These are phyloP conservation scores for Rhopalosiphum padi DNA, from an alignment of 1,140 invertebrate genomes.

Conservation along the genomic window DNA sequence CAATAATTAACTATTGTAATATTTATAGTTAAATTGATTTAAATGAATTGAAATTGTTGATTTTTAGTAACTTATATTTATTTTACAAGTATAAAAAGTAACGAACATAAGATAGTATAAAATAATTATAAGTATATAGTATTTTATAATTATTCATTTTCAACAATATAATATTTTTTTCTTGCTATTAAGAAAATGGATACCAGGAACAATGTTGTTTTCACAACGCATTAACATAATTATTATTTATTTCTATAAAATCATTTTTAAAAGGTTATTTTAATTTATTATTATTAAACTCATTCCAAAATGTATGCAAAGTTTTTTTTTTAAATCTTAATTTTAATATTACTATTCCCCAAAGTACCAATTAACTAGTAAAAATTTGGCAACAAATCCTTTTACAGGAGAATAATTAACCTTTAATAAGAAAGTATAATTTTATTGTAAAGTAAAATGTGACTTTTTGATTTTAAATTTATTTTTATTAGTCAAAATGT, in stretches of 20 bases:
- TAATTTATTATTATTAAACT: neutral
- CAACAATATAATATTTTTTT: neutral
- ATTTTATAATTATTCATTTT: neutral
- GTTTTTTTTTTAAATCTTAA: neutral
- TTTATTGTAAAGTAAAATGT: neutral
- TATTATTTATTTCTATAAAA: constrained; percentile 2
- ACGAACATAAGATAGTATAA: neutral
- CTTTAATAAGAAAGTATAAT: neutral
- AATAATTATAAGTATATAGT: constrained; percentile 4
- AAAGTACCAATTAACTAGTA: constrained; percentile 2
- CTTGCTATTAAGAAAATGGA: constrained; percentile 18
- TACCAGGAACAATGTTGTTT: neutral
- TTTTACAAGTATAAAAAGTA: neutral
- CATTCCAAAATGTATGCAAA: neutral
- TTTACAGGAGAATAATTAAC: neutral
- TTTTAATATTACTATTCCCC: neutral
- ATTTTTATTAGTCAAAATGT: neutral
- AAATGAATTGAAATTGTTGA: neutral
- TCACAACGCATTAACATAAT: neutral
- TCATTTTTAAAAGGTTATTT: constrained; percentile 25
- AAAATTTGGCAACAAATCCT: neutral
- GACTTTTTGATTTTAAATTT: neutral
- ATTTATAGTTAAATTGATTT: neutral
- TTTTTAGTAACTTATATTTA: neutral
- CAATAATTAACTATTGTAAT: neutral